These are phyloP conservation scores for Mnemiopsis leidyi DNA, from an alignment of 37 sponge, comb jelly and placozoan genomes.

Conservation along the genomic window DNA sequence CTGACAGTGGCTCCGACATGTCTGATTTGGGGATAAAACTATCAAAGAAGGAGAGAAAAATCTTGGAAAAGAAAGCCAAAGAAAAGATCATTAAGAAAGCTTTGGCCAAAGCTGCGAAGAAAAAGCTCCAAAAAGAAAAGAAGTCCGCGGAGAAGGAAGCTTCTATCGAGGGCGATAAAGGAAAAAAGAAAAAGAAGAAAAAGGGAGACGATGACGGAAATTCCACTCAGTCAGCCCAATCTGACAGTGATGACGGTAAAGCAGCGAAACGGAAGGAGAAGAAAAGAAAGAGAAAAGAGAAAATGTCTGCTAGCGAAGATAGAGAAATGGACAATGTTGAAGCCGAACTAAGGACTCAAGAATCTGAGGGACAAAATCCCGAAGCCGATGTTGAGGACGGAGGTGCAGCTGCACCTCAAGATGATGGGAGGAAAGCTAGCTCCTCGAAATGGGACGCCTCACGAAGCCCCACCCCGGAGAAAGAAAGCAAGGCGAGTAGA, in stretches of 20 bases:
- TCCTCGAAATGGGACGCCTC: slow-evolving; percentile 42
- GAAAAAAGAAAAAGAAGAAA: slow-evolving; percentile 33
- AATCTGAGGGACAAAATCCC: not conserved
- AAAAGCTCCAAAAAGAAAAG: slow-evolving; percentile 22
- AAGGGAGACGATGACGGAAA: not conserved
- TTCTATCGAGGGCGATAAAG: not conserved
- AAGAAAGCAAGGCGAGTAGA: not conserved
- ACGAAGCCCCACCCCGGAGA: slow-evolving; percentile 11
- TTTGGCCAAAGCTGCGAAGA: slow-evolving; percentile 35
- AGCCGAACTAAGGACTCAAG: not conserved
- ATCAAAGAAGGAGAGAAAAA: slow-evolving; percentile 14
- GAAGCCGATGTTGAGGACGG: not conserved
- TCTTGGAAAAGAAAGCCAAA: slow-evolving; percentile 23
- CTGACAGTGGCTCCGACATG: slow-evolving; percentile 24
- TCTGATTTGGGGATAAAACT: slow-evolving; percentile 21
- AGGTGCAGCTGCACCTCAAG: not conserved
- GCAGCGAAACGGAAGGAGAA: slow-evolving; percentile 13
- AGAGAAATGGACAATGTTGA: not conserved
- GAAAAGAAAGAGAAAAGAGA: slow-evolving; percentile 3
- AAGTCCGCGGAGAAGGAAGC: slow-evolving; percentile 1
- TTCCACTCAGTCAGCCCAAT: not conserved
- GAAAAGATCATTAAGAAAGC: slow-evolving; percentile 60
- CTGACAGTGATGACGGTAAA: not conserved
- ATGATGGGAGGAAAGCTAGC: not conserved
- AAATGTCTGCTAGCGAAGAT: not conserved